Evolutionary conservation across 2,113 vertebrate species (phyloP).

Genomic region (Neogobius melanostomus): DNA sequence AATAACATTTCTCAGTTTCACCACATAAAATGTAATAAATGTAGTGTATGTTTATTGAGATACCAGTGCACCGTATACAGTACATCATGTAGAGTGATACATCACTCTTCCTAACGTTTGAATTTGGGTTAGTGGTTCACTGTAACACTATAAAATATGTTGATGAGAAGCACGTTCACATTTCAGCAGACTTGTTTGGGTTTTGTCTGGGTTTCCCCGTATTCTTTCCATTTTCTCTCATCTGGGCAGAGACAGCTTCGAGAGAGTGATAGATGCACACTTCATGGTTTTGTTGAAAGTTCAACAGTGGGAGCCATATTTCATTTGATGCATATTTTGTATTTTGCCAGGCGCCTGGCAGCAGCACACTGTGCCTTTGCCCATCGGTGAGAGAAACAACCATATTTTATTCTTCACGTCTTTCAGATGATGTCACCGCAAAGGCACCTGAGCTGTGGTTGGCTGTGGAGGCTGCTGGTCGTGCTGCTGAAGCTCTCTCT

Average conservation of each 20-base stretch:
- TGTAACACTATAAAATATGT: slow-evolving; percentile 6
- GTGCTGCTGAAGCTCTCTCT: slow-evolving; percentile 69
- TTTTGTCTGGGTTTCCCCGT: slow-evolving; percentile 48
- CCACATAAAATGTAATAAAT: not conserved
- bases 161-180: slow-evolving; percentile 40
- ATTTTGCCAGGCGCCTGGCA: slow-evolving; percentile 13
- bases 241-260: slow-evolving; percentile 6
- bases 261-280: not conserved
- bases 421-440: slow-evolving; percentile 74
- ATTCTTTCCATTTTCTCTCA: slow-evolving; percentile 26
- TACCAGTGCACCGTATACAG: too few relatives aligned
- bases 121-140: not conserved
- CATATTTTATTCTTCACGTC: slow-evolving; percentile 41
- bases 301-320: not conserved
- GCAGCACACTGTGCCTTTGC: not conserved
- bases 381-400: slow-evolving; percentile 2
- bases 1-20: not conserved
- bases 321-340: slow-evolving; percentile 1
- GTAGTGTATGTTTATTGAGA: not conserved
- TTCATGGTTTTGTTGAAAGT: slow-evolving; percentile 10
- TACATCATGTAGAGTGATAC: not conserved
- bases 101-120: not conserved
- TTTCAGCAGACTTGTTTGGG: slow-evolving; percentile 33
- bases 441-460: slow-evolving; percentile 62
- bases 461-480: slow-evolving; percentile 71